Evolutionary conservation across 2,113 vertebrate species (phyloP).

Genomic region (Vicugna pacos): DNA sequence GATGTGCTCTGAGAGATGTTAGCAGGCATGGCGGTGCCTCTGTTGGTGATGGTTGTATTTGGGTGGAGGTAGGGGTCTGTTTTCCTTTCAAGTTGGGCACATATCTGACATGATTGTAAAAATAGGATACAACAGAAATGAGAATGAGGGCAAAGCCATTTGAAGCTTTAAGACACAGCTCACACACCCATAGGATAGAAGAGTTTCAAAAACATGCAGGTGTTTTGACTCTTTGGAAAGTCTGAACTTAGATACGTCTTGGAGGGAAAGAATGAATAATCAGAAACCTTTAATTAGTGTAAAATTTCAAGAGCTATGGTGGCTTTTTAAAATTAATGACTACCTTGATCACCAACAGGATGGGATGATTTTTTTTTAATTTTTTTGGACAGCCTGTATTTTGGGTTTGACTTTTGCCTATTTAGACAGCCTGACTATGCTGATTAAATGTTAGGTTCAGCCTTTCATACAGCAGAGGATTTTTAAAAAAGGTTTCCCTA

Average conservation of each 20-base stretch:
- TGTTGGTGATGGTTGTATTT: not conserved
- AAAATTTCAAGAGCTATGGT: not conserved
- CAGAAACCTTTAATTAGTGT: not conserved
- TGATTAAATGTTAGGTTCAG: not conserved
- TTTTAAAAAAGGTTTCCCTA: not conserved
- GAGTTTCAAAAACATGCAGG: not conserved
- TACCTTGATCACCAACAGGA: not conserved
- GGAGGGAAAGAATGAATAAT: not conserved
- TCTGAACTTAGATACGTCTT: not conserved
- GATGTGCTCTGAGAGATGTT: not conserved
- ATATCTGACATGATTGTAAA: not conserved
- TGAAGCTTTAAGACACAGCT: not conserved
- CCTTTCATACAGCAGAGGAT: not conserved
- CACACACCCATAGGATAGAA: not conserved
- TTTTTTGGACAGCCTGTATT: not conserved
- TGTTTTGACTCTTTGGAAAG: constrained; percentile 24
- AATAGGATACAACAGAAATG: not conserved
- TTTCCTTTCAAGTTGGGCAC: not conserved
- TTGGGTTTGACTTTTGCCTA: not conserved
- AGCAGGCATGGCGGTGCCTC: not conserved
- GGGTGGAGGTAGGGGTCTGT: not conserved
- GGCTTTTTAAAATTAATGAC: not conserved
- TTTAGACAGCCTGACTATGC: not conserved
- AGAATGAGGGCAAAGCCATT: not conserved
- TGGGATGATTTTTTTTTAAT: not conserved